Evolutionary conservation across 2,888 invertebrate genomes (phyloP).

Genomic region (Ctenicera cuprea): DNA sequence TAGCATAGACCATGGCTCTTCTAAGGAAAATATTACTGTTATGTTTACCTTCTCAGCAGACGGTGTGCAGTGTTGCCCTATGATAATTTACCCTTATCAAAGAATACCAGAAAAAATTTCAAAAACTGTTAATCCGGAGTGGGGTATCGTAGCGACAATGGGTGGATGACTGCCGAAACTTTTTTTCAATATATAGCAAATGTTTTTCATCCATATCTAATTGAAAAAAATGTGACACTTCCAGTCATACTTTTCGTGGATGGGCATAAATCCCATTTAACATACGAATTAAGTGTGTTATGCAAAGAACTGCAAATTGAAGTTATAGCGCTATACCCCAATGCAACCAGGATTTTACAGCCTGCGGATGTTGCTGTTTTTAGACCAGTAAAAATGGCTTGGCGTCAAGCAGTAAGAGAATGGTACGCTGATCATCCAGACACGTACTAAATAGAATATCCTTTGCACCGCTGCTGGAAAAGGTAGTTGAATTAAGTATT

Average conservation of each 20-base stretch:
- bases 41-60: conserved; percentile 61
- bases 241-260: conserved; percentile 62
- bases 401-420: conserved; percentile 46
- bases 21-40: conserved; percentile 60
- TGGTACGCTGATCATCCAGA: conserved; percentile 41
- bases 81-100: conserved; percentile 60
- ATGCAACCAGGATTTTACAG: conserved; percentile 61
- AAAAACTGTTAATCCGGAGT: conserved; percentile 55
- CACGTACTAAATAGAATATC: conserved; percentile 49
- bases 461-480: conserved; percentile 55
- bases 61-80: conserved; percentile 56
- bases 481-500: conserved; percentile 37
- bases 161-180: conserved; percentile 63
- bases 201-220: conserved; percentile 57
- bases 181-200: conserved; percentile 63
- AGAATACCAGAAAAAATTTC: conserved; percentile 60
- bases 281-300: conserved; percentile 57
- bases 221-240: conserved; percentile 56
- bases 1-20: conserved; percentile 55
- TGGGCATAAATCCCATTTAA: conserved; percentile 61
- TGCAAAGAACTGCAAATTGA: too few relatives aligned
- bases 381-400: conserved; percentile 56
- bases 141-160: conserved; percentile 64
- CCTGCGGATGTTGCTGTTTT: conserved; percentile 63
- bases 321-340: conserved; percentile 61